Conservation (phyloP, 2,113 vertebrate genomes). For the Arizona elegans region DNA sequence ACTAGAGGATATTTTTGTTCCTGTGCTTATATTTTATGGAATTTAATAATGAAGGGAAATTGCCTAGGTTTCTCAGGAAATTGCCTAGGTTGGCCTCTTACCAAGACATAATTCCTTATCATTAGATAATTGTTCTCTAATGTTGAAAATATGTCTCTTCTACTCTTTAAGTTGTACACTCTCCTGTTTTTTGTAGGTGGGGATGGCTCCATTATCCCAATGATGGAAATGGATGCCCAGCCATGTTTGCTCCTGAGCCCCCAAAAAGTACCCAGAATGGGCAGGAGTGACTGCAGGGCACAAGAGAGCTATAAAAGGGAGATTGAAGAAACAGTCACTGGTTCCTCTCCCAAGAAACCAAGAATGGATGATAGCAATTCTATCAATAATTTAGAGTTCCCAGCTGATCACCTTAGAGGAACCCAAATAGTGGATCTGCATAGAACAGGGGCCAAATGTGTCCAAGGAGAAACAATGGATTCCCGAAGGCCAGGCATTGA, state of each 20-base stretch:
- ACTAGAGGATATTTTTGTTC: background rate
- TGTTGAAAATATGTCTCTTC: background rate
- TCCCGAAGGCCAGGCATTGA: conserved; percentile 67
- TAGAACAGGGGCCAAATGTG: conserved; percentile 92
- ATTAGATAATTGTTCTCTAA: background rate
- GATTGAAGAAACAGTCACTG: conserved; percentile 17
- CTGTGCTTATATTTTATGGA: background rate
- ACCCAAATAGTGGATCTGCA: conserved; percentile 71
- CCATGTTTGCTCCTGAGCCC: conserved; percentile 59
- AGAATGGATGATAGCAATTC: conserved; percentile 20
- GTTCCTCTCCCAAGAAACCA: conserved; percentile 53
- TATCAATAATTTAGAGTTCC: background rate
- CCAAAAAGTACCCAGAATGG: conserved; percentile 38
- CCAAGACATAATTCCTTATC: background rate
- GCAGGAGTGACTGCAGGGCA: conserved; percentile 1
- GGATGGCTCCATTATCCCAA: conserved; percentile 91
- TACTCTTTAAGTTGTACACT: background rate
- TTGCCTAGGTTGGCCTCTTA: background rate
- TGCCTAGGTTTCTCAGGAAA: background rate
- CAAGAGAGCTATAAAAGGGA: conserved; percentile 47
- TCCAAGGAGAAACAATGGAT: conserved; percentile 76
- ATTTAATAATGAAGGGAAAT: background rate
- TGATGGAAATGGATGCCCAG: conserved; percentile 67
- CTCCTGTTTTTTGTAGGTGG: conserved; percentile 77
- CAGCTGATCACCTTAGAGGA: background rate